Percentiles rank a stretch among this genome's conserved stretches.
These are phyloP conservation scores for Dunckerocampus dactyliophorus DNA, from an alignment of 2,113 vertebrate species.

Conservation along the genomic window DNA sequence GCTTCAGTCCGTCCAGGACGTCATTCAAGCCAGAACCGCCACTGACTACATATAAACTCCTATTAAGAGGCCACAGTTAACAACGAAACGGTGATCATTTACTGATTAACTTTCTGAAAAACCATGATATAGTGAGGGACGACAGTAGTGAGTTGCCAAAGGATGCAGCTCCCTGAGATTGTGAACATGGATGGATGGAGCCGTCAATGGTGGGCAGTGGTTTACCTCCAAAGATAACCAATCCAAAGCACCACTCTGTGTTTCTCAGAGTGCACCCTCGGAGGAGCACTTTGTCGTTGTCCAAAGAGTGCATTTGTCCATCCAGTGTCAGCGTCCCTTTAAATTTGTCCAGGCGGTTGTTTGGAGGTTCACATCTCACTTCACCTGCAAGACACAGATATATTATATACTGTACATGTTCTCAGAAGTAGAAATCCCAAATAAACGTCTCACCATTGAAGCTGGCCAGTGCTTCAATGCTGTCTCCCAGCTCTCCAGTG, in stretches of 20 bases:
- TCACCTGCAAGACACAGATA: conserved; percentile 71
- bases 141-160: too few relatives aligned
- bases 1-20: too few relatives aligned
- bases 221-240: conserved; percentile 89
- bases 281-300: conserved; percentile 88
- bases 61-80: too few relatives aligned
- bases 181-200: too few relatives aligned
- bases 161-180: too few relatives aligned
- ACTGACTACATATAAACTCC: too few relatives aligned
- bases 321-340: conserved; percentile 77
- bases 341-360: conserved; percentile 90
- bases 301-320: conserved; percentile 74
- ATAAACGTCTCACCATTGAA: conserved; percentile 80
- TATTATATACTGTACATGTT: not conserved
- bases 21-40: too few relatives aligned
- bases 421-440: too few relatives aligned
- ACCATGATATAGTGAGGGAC: too few relatives aligned
- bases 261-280: conserved; percentile 89
- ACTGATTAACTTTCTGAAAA: too few relatives aligned
- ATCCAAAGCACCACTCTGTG: conserved; percentile 93
- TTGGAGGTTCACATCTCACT: conserved; percentile 85
- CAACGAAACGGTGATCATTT: too few relatives aligned
- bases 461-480: conserved; percentile 70
- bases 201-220: not conserved
- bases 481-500: conserved; percentile 81